Evolutionary conservation across 2,888 invertebrate genomes (phyloP).

Genomic region (Camponotus fellah): DNA sequence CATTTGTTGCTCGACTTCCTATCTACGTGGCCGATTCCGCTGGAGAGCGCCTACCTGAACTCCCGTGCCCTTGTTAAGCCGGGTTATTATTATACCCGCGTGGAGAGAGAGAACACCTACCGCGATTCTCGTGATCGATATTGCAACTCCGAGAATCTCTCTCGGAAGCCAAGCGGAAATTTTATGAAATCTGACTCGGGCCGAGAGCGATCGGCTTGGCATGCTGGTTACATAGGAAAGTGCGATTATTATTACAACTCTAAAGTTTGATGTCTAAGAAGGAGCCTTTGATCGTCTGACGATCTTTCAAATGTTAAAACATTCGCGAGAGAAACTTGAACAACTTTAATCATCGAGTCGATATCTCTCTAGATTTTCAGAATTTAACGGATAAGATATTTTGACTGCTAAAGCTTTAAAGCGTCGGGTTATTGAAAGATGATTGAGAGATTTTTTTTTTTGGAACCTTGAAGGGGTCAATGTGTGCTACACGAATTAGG

Average conservation of each 20-base stretch:
- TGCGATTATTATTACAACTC: constrained; percentile 32
- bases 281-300: neutral
- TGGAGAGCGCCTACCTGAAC: constrained; percentile 73
- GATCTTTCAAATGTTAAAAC: neutral
- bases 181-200: constrained; percentile 43
- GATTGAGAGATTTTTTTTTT: neutral
- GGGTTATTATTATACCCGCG: constrained; percentile 74
- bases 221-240: constrained; percentile 28
- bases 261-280: neutral
- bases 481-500: neutral
- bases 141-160: constrained; percentile 62
- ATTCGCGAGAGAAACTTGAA: neutral
- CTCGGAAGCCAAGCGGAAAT: constrained; percentile 61
- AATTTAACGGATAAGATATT: neutral
- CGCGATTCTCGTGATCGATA: constrained; percentile 76
- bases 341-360: neutral
- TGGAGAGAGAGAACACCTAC: constrained; percentile 71
- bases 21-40: constrained; percentile 71
- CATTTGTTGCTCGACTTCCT: constrained; percentile 79
- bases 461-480: neutral
- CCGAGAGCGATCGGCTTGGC: constrained; percentile 32
- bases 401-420: neutral
- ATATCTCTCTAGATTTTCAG: neutral
- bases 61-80: constrained; percentile 74
- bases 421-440: neutral